Evolutionary conservation across 2,888 invertebrate genomes (phyloP).

Genomic region (Alloscopus bannaensis): DNA sequence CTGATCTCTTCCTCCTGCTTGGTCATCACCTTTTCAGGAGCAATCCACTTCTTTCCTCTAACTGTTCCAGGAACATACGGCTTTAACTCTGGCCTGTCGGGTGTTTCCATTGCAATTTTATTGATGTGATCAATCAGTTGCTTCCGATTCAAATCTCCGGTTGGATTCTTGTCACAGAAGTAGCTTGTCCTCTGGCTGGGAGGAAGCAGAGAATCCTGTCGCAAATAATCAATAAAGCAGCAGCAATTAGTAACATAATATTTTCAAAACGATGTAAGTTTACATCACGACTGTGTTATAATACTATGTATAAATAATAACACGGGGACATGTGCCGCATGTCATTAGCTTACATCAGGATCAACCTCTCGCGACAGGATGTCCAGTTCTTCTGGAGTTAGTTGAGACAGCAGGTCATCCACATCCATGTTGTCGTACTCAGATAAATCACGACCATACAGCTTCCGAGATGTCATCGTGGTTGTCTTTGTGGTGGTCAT

Average conservation of each 20-base stretch:
- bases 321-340: no score
- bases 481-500: constrained; percentile 88
- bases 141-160: constrained; percentile 96
- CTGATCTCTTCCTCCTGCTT: constrained; percentile 94
- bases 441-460: constrained; percentile 92
- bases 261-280: neutral
- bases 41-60: constrained; percentile 95
- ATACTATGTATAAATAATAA: no score
- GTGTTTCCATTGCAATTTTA: constrained; percentile 98
- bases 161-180: constrained; percentile 95
- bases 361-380: constrained; percentile 99
- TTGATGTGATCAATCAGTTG: constrained; percentile 97
- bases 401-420: constrained; percentile 93
- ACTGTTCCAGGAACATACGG: constrained; percentile 93
- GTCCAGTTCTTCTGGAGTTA: constrained; percentile 96
- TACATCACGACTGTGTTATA: no score
- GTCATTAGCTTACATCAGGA: constrained; percentile 99
- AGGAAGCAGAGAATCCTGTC: constrained; percentile 96
- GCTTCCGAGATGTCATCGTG: constrained; percentile 92
- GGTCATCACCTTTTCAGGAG: constrained; percentile 82
- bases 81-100: constrained; percentile 96
- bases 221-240: no score
- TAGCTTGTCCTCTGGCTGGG: constrained; percentile 97
- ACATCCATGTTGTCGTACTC: constrained; percentile 97
- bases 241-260: neutral